These are phyloP conservation scores for Trialeurodes vaporariorum DNA, from an alignment of 1,140 invertebrate genomes.

Conservation along the genomic window DNA sequence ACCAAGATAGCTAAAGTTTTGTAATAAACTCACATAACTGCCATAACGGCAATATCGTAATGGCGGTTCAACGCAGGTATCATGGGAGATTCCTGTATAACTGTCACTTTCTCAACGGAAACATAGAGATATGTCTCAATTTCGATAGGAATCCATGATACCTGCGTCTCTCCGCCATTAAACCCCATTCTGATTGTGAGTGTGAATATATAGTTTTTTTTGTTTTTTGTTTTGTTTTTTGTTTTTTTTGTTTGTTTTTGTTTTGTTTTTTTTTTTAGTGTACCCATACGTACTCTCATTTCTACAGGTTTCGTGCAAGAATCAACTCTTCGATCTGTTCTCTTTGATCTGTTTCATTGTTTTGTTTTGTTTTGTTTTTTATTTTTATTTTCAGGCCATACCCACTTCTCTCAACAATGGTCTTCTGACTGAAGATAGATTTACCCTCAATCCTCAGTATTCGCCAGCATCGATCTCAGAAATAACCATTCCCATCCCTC, in stretches of 20 bases:
- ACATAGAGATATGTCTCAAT: no score
- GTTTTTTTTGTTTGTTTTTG: neutral
- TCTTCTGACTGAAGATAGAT: slow-evolving; percentile 54
- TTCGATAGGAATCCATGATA: no score
- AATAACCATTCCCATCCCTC: slow-evolving; percentile 42
- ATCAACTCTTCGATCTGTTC: neutral
- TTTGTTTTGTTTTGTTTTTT: neutral
- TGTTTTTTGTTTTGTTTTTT: neutral
- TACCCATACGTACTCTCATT: neutral
- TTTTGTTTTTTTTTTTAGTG: neutral
- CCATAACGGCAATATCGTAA: no score
- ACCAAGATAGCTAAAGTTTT: no score
- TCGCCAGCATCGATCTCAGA: slow-evolving; percentile 36
- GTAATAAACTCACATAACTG: no score
- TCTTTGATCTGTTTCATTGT: neutral
- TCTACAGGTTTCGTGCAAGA: neutral
- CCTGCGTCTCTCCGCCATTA: no score
- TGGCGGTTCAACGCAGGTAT: no score
- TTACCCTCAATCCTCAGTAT: slow-evolving; percentile 66
- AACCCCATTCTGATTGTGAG: no score
- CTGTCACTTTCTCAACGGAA: no score
- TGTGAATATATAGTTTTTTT: neutral
- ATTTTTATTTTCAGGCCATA: slow-evolving; percentile 32
- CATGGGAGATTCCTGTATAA: no score
- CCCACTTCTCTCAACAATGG: slow-evolving; percentile 44